phyloP scores from a whole-genome alignment of 1,140 invertebrate genomes.

The Psilanteris sp. region DNA sequence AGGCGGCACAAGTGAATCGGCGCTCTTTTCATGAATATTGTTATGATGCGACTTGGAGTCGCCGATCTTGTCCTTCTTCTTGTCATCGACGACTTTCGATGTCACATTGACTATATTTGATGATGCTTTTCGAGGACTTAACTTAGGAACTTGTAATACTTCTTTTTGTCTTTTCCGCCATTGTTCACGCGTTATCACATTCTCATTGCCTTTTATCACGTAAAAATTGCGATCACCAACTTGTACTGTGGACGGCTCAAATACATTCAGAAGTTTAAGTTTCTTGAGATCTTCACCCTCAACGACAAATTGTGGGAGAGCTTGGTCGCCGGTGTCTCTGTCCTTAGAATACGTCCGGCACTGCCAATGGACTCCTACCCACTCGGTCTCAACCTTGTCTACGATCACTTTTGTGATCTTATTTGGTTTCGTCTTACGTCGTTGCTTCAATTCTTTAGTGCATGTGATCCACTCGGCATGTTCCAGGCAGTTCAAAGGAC shows the following conservation, averaged over 20 bases:
- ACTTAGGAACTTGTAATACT: constrained; percentile 76
- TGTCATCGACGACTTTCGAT: constrained; percentile 66
- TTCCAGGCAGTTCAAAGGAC: constrained; percentile 85
- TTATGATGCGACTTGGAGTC: constrained; percentile 54
- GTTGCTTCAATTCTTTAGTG: constrained; percentile 87
- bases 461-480: constrained; percentile 88
- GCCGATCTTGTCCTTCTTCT: constrained; percentile 60
- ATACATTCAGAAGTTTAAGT: constrained; percentile 89
- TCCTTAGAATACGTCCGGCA: constrained; percentile 87
- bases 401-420: constrained; percentile 82
- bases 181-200: constrained; percentile 81
- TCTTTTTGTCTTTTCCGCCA: constrained; percentile 81
- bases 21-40: constrained; percentile 62
- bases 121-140: constrained; percentile 72
- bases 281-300: constrained; percentile 88
- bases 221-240: constrained; percentile 91
- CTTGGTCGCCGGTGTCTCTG: constrained; percentile 80
- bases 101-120: constrained; percentile 62
- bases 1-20: constrained; percentile 58
- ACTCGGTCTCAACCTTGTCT: constrained; percentile 83
- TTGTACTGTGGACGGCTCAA: constrained; percentile 93
- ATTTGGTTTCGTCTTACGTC: constrained; percentile 82
- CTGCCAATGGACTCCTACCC: constrained; percentile 89
- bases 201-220: constrained; percentile 82
- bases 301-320: constrained; percentile 85